Evolutionary conservation across 64 coral and sea anemone genomes (phyloP).

Genomic region (Orbicella faveolata): DNA sequence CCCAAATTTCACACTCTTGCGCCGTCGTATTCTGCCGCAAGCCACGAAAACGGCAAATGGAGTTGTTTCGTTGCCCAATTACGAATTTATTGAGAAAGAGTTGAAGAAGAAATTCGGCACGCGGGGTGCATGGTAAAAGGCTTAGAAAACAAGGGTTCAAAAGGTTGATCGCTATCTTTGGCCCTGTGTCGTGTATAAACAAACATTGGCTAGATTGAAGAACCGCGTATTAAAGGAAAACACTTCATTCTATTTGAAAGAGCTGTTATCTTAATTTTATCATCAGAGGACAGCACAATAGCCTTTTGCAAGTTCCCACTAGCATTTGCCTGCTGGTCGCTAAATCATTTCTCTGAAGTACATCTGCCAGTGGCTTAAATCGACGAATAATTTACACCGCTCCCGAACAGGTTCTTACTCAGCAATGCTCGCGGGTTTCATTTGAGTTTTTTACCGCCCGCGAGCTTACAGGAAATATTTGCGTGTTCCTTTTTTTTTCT

Average conservation of each 20-base stretch:
- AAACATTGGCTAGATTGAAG: slow-evolving; percentile 45
- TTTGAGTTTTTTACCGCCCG: slow-evolving; percentile 19
- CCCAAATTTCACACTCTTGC: neutral
- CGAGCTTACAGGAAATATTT: slow-evolving; percentile 39
- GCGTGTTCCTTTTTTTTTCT: slow-evolving; percentile 16
- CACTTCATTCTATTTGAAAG: slow-evolving; percentile 43
- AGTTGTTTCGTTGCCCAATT: neutral
- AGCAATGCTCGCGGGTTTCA: neutral
- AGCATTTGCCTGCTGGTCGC: slow-evolving; percentile 8
- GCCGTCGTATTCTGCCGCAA: neutral
- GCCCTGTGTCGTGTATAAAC: slow-evolving; percentile 1
- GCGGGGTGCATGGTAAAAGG: slow-evolving; percentile 23
- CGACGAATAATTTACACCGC: slow-evolving; percentile 7
- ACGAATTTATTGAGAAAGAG: slow-evolving; percentile 4
- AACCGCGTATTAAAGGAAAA: slow-evolving; percentile 34
- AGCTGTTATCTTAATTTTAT: slow-evolving; percentile 53
- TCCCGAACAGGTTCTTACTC: neutral
- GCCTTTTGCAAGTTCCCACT: neutral
- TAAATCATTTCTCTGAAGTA: slow-evolving; percentile 6
- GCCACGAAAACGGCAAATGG: neutral
- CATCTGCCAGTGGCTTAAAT: slow-evolving; percentile 20
- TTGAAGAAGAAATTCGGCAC: neutral
- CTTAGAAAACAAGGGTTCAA: slow-evolving; percentile 40
- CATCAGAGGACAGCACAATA: slow-evolving; percentile 7
- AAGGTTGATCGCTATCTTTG: slow-evolving; percentile 57